Evolutionary conservation across 23 tunicate genomes (phyloP).

Genomic region (Styela clava): DNA sequence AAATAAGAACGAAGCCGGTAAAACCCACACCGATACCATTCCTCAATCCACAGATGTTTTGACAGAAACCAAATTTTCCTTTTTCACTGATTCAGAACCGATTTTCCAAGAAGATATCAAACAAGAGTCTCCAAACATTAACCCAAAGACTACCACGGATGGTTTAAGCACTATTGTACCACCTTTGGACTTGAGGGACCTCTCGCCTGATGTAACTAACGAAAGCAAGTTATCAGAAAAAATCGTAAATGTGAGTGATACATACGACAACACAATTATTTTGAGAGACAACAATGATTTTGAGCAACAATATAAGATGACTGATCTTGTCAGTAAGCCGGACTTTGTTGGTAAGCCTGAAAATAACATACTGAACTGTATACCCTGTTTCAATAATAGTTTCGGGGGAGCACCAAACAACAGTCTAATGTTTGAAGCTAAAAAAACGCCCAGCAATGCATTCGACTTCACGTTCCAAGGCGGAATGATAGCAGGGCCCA

Average conservation of each 20-base stretch:
- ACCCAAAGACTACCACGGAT: neutral
- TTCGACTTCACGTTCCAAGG: conserved; percentile 2
- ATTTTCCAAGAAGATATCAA: neutral
- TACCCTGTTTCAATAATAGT: neutral
- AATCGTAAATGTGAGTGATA: neutral
- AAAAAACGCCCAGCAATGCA: neutral
- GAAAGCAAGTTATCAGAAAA: neutral
- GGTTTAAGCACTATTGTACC: conserved; percentile 19
- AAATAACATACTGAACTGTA: neutral
- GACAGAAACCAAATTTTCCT: neutral
- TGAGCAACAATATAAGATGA: neutral
- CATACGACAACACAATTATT: neutral
- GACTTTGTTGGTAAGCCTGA: neutral
- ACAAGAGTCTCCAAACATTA: neutral
- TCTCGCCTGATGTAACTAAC: neutral
- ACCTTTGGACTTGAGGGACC: neutral
- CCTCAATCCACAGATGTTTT: neutral
- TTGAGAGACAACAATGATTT: neutral
- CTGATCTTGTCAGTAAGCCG: neutral
- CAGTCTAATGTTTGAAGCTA: neutral
- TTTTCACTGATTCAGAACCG: neutral
- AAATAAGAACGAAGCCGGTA: neutral
- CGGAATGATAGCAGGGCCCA: neutral
- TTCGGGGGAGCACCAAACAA: neutral
- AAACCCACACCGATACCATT: too few relatives aligned